A percentile compares a stretch with the other conserved stretches of the same genome.
These are phyloP conservation scores for Pangasius macronema DNA, from an alignment of 2,797 vertebrate species.

Conservation along the genomic window DNA sequence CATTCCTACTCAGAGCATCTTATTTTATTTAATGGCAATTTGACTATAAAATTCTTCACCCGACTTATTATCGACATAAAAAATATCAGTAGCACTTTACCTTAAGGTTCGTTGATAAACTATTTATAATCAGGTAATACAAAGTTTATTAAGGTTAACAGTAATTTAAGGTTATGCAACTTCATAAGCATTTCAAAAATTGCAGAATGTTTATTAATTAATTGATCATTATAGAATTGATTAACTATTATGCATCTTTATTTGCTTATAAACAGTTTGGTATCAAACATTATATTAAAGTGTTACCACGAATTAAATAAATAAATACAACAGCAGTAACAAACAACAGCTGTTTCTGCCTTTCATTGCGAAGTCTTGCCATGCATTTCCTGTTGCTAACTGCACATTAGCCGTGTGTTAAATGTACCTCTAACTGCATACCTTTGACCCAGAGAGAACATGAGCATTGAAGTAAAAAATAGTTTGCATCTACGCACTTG, in stretches of 20 bases:
- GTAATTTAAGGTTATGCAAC: background rate
- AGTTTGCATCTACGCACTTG: background rate
- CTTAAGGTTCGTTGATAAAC: background rate
- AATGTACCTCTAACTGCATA: background rate
- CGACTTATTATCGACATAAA: background rate
- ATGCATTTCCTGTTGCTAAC: background rate
- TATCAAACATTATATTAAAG: background rate
- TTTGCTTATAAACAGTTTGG: background rate
- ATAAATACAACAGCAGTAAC: background rate
- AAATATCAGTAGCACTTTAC: background rate
- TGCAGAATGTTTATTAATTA: background rate
- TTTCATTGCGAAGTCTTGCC: background rate
- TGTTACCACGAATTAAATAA: background rate
- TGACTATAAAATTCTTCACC: background rate
- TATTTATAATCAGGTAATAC: background rate
- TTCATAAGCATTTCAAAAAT: background rate
- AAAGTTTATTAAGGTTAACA: background rate
- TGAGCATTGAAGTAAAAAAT: background rate
- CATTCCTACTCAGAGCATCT: background rate
- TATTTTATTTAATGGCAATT: background rate
- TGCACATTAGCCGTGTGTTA: background rate
- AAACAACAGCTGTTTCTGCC: background rate
- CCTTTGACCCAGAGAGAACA: background rate
- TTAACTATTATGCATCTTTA: background rate
- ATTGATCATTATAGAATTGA: background rate